These are phyloP conservation scores for Argya squamiceps DNA, from an alignment of 2,797 vertebrate species.

Conservation along the genomic window DNA sequence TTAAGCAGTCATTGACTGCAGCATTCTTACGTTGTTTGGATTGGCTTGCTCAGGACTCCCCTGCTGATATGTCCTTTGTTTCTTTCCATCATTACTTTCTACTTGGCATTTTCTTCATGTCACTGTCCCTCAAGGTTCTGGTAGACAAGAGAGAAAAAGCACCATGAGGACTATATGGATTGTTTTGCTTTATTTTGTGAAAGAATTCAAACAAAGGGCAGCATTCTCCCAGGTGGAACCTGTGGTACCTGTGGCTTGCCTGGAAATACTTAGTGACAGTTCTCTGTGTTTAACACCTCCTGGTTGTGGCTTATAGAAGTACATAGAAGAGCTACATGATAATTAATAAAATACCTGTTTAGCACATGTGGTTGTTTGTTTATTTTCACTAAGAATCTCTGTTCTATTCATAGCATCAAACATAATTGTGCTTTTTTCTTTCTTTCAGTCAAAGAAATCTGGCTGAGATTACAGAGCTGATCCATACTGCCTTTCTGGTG, in stretches of 20 bases:
- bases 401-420: background rate
- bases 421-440: conserved; percentile 15
- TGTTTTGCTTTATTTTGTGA: background rate
- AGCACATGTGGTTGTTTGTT: background rate
- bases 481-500: conserved; percentile 96
- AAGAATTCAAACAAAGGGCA: background rate
- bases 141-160: background rate
- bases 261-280: background rate
- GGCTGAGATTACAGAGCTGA: conserved; percentile 96
- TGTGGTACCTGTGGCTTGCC: background rate
- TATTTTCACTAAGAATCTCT: background rate
- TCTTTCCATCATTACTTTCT: background rate
- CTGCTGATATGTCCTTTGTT: background rate
- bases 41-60: background rate
- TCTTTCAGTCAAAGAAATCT: conserved; percentile 90
- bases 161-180: background rate
- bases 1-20: background rate
- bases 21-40: background rate
- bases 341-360: background rate
- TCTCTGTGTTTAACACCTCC: background rate
- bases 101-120: conserved; percentile 3
- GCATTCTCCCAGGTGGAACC: background rate
- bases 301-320: background rate
- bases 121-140: background rate
- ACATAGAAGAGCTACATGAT: background rate